Evolutionary conservation across 2,888 invertebrate species (phyloP), one percentile per base, ranked within the genome.

Genomic region (Elgonia sp.): DNA sequence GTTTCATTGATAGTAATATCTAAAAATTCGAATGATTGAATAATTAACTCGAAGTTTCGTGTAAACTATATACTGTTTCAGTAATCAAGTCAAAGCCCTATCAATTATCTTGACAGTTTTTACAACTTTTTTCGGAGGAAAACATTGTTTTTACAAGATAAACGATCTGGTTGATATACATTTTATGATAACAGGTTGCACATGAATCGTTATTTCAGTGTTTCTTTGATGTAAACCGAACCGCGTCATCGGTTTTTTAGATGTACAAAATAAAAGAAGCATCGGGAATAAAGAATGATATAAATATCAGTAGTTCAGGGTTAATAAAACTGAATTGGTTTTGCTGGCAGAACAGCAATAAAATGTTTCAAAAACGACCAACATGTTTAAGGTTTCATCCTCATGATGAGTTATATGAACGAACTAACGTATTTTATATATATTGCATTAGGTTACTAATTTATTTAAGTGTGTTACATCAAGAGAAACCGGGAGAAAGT

Each of bases 391-490:
- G 86, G 82, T 72, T 86, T 86, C 82, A 57, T 77, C 60, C 14
- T 46, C 46, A n/a, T n/a, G 50, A n/a, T 10, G 76, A 20, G 63
- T 86, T 86, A 73, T 79, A 72, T 40, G 82, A 73, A 63, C 70
- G 67, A 12, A 69, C 57, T 62, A 69, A 40, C 29, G 80, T 76
- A 70, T 67, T 77, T 86, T 60, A 72, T 79, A 72, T 79, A 87
- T 84, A 80, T 76, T 79, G 84, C 84, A 81, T 84, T 87, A 84
- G 65, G 65, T 67, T 62, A 75, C 77, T 83, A 79, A 83, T 83
- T 86, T 86, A 83, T 86, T 87, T 86, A 89, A 88, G 89, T 86
- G 86, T 89, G 86, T 86, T 84, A 81, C 86, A 85, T 82, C 86
- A 87, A 83, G 82, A 85, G 87, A 87, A 89, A 87, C 85, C 82